Conservation (phyloP, 2,888 invertebrate species). For the Spicauda simplicius region DNA sequence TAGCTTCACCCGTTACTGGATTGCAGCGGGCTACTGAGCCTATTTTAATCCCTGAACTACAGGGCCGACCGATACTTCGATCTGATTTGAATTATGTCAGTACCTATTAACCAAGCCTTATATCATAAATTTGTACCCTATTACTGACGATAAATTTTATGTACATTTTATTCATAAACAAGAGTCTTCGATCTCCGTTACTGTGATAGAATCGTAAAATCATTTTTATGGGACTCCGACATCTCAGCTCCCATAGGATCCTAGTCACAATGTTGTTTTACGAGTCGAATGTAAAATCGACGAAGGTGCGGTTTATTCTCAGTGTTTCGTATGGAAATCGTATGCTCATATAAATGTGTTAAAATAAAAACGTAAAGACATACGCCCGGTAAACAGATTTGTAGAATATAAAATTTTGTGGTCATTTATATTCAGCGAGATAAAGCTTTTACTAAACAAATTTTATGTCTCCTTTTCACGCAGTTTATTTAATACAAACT, state of each 20-base stretch:
- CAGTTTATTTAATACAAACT: background rate
- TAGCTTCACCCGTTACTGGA: no score
- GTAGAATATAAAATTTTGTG: conserved; percentile 18
- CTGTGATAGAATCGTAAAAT: conserved; percentile 76
- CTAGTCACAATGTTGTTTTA: conserved; percentile 75
- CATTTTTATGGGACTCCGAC: conserved; percentile 72
- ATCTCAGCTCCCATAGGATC: conserved; percentile 67
- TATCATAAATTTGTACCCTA: no score
- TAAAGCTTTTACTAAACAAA: conserved; percentile 15
- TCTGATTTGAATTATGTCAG: background rate
- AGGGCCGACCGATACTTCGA: no score
- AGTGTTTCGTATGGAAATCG: conserved; percentile 32
- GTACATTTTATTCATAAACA: conserved; percentile 73
- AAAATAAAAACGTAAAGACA: conserved; percentile 18
- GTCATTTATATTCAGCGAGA: conserved; percentile 21
- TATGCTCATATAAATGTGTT: conserved; percentile 32
- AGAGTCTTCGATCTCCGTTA: conserved; percentile 60
- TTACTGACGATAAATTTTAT: conserved; percentile 62
- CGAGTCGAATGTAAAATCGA: conserved; percentile 59
- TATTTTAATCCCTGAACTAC: no score
- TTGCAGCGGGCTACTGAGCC: no score
- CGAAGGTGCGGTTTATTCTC: conserved; percentile 49
- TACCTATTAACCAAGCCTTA: conserved; percentile 27
- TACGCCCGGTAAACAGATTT: conserved; percentile 21
- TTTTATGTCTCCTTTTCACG: conserved; percentile 11